Evolutionary conservation across 2,113 vertebrate genomes (phyloP).

Genomic region (Puntigrus tetrazona): DNA sequence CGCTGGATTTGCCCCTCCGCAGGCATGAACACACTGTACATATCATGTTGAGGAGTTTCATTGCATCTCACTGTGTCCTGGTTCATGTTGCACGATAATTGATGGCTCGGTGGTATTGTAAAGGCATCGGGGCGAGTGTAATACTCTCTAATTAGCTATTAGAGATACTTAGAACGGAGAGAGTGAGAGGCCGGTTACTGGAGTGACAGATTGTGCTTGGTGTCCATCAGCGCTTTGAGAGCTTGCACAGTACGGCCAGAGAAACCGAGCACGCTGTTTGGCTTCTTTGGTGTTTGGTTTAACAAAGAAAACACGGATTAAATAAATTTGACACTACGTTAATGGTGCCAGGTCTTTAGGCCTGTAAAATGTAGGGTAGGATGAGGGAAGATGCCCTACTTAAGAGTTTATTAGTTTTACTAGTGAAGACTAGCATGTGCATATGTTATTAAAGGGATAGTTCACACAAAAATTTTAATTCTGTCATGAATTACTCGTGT

Average conservation of each 20-base stretch:
- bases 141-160: conserved; percentile 70
- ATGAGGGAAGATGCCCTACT: background rate
- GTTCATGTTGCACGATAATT: conserved; percentile 75
- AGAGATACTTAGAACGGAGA: conserved; percentile 57
- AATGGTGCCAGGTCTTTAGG: conserved; percentile 1
- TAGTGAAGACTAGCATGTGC: background rate
- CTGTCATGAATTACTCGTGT: too few relatives aligned
- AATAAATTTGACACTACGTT: conserved; percentile 8
- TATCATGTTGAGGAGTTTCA: conserved; percentile 76
- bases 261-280: background rate
- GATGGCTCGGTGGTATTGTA: conserved; percentile 68
- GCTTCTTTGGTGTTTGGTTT: conserved; percentile 7
- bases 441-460: background rate
- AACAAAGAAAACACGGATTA: conserved; percentile 10
- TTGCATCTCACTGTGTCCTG: conserved; percentile 59
- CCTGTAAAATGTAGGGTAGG: background rate
- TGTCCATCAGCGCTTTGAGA: conserved; percentile 14
- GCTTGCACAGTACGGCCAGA: background rate
- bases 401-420: too few relatives aligned
- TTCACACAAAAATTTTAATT: too few relatives aligned
- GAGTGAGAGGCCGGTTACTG: conserved; percentile 46
- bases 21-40: conserved; percentile 56
- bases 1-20: background rate
- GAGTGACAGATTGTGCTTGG: conserved; percentile 50
- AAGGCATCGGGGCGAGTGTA: conserved; percentile 63